Evolutionary conservation across 2,888 invertebrate species (phyloP).

Genomic region (Melinopterus prodromus): DNA sequence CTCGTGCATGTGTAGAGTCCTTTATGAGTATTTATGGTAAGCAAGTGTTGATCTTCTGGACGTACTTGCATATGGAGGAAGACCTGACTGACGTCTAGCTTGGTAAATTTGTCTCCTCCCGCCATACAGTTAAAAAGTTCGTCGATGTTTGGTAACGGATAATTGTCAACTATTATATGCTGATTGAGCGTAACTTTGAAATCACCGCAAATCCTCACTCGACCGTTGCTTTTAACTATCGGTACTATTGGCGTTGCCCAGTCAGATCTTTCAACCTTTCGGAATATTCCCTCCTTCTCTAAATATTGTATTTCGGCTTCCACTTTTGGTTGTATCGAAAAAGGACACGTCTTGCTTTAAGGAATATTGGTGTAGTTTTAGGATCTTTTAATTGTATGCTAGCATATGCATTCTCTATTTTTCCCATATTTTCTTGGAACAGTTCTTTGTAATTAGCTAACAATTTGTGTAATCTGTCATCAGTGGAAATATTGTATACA

Average conservation of each 20-base stretch:
- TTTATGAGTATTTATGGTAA: constrained; percentile 52
- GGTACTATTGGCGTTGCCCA: constrained; percentile 18
- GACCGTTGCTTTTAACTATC: constrained; percentile 7
- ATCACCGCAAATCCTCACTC: constrained; percentile 8
- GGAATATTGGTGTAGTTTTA: constrained; percentile 7
- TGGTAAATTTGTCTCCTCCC: constrained; percentile 43
- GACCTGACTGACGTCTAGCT: constrained; percentile 47
- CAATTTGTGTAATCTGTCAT: background rate
- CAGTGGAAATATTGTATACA: constrained; percentile 13
- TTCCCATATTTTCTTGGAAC: background rate
- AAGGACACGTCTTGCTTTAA: constrained; percentile 8
- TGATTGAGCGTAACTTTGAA: constrained; percentile 8
- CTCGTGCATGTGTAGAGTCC: constrained; percentile 49
- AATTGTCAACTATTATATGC: background rate
- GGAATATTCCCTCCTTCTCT: background rate
- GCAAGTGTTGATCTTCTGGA: constrained; percentile 46
- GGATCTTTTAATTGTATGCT: background rate
- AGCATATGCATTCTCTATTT: background rate
- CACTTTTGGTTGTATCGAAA: constrained; percentile 16
- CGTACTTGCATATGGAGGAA: constrained; percentile 52
- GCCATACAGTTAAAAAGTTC: constrained; percentile 38
- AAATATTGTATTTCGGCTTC: background rate
- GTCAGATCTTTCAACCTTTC: constrained; percentile 14
- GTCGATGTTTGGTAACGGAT: constrained; percentile 8
- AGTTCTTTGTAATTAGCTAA: constrained; percentile 13